Conservation (phyloP, 2,797 vertebrate genomes). For the Anguilla obscura region DNA sequence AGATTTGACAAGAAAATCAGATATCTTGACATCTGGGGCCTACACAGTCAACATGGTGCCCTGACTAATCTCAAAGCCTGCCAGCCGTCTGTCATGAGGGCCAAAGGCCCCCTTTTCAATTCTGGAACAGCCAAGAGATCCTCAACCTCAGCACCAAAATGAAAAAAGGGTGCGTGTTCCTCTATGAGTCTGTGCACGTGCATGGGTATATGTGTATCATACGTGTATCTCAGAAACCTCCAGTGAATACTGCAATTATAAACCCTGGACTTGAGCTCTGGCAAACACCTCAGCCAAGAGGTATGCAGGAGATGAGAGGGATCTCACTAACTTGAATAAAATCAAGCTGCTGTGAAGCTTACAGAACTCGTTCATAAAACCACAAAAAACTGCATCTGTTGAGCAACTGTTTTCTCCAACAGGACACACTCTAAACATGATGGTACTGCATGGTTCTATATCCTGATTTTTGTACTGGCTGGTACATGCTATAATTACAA, state of each 20-base stretch:
- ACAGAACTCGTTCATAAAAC: neutral
- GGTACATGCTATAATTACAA: neutral
- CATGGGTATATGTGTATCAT: neutral
- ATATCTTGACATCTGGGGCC: neutral
- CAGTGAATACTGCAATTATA: conserved; percentile 6
- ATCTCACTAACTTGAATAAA: neutral
- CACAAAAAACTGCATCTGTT: neutral
- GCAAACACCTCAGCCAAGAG: neutral
- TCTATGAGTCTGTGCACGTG: neutral
- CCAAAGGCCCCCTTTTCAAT: conserved; percentile 18
- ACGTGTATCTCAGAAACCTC: neutral
- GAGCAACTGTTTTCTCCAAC: neutral
- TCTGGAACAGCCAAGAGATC: conserved; percentile 8
- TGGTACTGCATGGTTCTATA: neutral
- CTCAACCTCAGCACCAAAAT: neutral
- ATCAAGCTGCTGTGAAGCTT: neutral
- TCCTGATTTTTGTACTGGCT: neutral
- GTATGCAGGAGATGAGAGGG: neutral
- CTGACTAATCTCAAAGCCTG: neutral
- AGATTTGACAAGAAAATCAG: neutral
- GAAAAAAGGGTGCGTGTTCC: neutral
- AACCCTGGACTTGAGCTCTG: neutral
- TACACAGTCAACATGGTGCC: neutral
- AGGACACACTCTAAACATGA: neutral
- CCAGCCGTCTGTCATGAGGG: neutral